Conservation (phyloP, 2,888 invertebrate species). For the Pimpla rufipes region DNA sequence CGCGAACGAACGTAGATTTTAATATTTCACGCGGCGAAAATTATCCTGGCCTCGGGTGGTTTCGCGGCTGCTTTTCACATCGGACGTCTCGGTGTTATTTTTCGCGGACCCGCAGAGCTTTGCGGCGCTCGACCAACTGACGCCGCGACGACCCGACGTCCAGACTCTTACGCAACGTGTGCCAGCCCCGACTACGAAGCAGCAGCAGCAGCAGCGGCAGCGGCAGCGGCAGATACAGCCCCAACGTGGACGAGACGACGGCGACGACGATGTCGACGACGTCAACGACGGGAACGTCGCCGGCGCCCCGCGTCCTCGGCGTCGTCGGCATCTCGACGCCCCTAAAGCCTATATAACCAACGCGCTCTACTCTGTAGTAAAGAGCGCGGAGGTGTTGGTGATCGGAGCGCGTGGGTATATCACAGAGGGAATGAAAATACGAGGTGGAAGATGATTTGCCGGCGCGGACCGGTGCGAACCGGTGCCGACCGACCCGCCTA, state of each 20-base stretch:
- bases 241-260: constrained; percentile 55
- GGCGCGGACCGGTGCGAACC: constrained; percentile 52
- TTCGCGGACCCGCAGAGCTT: constrained; percentile 76
- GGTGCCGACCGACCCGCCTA: constrained; percentile 51
- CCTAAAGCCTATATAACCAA: not conserved
- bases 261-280: constrained; percentile 55
- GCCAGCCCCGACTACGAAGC: constrained; percentile 67
- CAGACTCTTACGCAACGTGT: constrained; percentile 81
- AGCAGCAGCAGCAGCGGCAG: constrained; percentile 56
- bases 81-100: constrained; percentile 59
- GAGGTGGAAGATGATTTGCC: constrained; percentile 7
- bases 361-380: not conserved
- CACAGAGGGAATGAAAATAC: constrained; percentile 21
- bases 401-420: constrained; percentile 5
- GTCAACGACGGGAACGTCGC: constrained; percentile 69
- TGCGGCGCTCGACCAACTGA: constrained; percentile 79
- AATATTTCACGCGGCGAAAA: not conserved
- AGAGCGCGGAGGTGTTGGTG: not conserved
- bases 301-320: constrained; percentile 51
- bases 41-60: constrained; percentile 1
- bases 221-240: constrained; percentile 57
- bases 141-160: constrained; percentile 80
- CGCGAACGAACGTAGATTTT: constrained; percentile 21
- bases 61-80: not conserved
- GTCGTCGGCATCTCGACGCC: constrained; percentile 40